phyloP scores from a whole-genome alignment of 2,888 invertebrate genomes.

The Andricus curvator region DNA sequence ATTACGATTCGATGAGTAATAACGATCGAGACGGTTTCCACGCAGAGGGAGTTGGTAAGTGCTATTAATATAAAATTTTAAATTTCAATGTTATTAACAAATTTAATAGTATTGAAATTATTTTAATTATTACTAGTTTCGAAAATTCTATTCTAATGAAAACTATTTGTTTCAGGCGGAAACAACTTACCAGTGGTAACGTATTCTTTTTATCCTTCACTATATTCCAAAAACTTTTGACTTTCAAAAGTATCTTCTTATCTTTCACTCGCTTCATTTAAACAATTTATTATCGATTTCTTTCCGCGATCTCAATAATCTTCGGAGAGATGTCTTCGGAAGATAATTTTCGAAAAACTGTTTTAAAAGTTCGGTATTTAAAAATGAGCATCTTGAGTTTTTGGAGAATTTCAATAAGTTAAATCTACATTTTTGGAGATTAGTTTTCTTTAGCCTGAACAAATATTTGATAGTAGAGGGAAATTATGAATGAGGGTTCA shows the following conservation, averaged over 20 bases:
- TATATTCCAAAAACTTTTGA: neutral
- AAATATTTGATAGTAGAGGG: neutral
- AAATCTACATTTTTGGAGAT: neutral
- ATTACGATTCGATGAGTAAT: conserved; percentile 72
- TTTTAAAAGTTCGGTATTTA: neutral
- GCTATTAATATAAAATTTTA: neutral
- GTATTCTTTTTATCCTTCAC: conserved; percentile 67
- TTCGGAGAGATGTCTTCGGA: neutral
- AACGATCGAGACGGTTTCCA: conserved; percentile 73
- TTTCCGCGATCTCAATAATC: neutral
- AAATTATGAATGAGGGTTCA: neutral
- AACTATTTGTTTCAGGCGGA: conserved; percentile 68
- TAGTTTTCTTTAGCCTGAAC: neutral
- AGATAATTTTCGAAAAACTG: neutral
- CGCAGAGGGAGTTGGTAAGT: conserved; percentile 67
- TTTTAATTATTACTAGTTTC: neutral
- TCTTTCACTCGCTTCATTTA: conserved; percentile 2
- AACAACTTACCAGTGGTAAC: conserved; percentile 77
- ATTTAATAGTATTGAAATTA: neutral
- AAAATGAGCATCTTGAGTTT: neutral
- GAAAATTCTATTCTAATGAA: neutral
- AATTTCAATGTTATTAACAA: neutral
- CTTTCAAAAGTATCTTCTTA: neutral
- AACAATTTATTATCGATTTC: neutral
- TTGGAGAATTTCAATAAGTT: neutral